Percentiles rank a stretch among this genome's conserved stretches.
Conservation (phyloP, 1,140 invertebrate species). For the Lasioglossum albipes region DNA sequence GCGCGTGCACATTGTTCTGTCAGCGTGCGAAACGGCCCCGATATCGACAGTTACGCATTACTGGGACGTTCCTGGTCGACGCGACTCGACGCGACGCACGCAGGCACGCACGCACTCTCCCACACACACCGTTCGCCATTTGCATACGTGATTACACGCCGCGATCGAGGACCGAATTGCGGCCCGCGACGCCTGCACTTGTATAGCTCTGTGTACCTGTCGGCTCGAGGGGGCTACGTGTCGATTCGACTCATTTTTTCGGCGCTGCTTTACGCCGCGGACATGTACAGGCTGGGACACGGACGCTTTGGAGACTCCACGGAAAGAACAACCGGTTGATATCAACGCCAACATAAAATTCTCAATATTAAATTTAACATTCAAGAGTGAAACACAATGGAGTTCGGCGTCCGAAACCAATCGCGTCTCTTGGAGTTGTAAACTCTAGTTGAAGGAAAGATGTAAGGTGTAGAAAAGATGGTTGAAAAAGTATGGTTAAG, state of each 20-base stretch:
- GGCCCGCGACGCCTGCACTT: slow-evolving; percentile 52
- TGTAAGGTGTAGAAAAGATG: too few relatives aligned
- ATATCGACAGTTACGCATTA: slow-evolving; percentile 64
- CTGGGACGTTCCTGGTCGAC: slow-evolving; percentile 34
- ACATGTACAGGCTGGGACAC: not conserved
- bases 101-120: slow-evolving; percentile 12
- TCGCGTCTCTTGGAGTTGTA: too few relatives aligned
- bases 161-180: slow-evolving; percentile 53
- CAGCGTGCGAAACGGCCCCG: slow-evolving; percentile 57
- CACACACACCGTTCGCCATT: slow-evolving; percentile 43
- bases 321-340: too few relatives aligned
- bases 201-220: slow-evolving; percentile 63
- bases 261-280: not conserved
- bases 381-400: too few relatives aligned
- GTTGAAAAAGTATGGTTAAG: too few relatives aligned
- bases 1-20: slow-evolving; percentile 48
- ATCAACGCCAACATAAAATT: too few relatives aligned
- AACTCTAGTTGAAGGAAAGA: too few relatives aligned
- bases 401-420: too few relatives aligned
- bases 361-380: too few relatives aligned
- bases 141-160: slow-evolving; percentile 62
- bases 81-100: slow-evolving; percentile 8
- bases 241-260: slow-evolving; percentile 34
- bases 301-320: too few relatives aligned
- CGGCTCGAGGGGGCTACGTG: slow-evolving; percentile 40